A percentile compares a stretch with the other conserved stretches of the same genome.
Conservation (phyloP, 2,113 vertebrate genomes). For the Oryzias javanicus region DNA sequence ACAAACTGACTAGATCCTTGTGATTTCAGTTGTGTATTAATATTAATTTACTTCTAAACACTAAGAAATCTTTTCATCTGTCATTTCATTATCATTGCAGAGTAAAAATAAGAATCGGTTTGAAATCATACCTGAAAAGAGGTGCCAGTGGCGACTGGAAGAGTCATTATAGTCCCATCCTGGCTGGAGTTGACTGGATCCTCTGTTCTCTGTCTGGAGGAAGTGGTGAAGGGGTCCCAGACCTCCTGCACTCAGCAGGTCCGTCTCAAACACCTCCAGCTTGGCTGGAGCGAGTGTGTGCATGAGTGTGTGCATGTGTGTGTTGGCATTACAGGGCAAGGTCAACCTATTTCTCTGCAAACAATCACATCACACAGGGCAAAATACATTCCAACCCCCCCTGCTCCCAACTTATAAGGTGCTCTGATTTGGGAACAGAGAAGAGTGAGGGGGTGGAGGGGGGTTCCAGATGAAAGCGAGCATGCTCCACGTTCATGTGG, state of each 20-base stretch:
- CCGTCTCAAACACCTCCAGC: conserved; percentile 74
- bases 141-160: conserved; percentile 52
- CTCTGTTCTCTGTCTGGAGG: conserved; percentile 74
- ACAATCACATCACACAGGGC: conserved; percentile 79
- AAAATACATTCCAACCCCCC: conserved; percentile 71
- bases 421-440: conserved; percentile 67
- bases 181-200: conserved; percentile 68
- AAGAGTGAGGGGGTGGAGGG: conserved; percentile 56
- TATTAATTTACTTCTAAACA: background rate
- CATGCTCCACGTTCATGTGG: conserved; percentile 63
- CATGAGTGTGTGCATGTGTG: conserved; percentile 48
- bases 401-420: conserved; percentile 56
- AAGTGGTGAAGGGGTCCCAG: conserved; percentile 76
- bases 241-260: conserved; percentile 75
- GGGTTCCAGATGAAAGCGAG: conserved; percentile 61
- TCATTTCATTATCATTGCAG: conserved; percentile 6
- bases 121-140: conserved; percentile 64
- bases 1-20: too few species aligned
- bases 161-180: conserved; percentile 71
- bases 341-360: conserved; percentile 78
- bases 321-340: conserved; percentile 70
- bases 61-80: background rate
- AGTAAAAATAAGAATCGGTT: conserved; percentile 30
- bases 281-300: conserved; percentile 39
- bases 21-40: background rate